A percentile compares a stretch with the other conserved stretches of the same genome.
Evolutionary conservation across 2,888 invertebrate species (phyloP).

Genomic region (Alloplasta piceator): DNA sequence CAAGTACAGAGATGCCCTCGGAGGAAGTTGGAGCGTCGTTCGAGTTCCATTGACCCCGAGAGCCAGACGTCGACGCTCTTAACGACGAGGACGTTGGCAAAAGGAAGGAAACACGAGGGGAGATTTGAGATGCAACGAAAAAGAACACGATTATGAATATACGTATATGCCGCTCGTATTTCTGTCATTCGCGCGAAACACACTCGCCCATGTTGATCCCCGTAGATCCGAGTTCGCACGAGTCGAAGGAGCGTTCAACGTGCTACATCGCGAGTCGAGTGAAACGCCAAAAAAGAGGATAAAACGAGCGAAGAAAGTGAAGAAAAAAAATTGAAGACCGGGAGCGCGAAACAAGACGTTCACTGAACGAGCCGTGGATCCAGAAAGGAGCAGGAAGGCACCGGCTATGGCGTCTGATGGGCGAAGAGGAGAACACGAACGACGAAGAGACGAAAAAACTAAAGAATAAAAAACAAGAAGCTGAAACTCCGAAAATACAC

Average conservation of each 20-base stretch:
- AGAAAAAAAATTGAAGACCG: slow-evolving; percentile 35
- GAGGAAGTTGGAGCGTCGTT: slow-evolving; percentile 51
- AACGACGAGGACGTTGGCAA: slow-evolving; percentile 27
- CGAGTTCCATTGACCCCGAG: slow-evolving; percentile 61
- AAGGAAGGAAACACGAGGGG: slow-evolving; percentile 22
- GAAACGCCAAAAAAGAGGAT: slow-evolving; percentile 9
- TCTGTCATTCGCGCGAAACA: slow-evolving; percentile 38
- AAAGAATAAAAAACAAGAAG: slow-evolving; percentile 9
- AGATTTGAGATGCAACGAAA: slow-evolving; percentile 2
- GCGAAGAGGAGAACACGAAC: background rate
- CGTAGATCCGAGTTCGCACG: slow-evolving; percentile 17
- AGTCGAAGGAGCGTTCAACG: slow-evolving; percentile 44
- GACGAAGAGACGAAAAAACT: background rate
- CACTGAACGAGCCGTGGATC: slow-evolving; percentile 18
- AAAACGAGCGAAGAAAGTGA: slow-evolving; percentile 12
- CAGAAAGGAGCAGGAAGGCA: slow-evolving; percentile 56
- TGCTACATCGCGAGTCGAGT: slow-evolving; percentile 17
- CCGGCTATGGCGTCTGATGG: slow-evolving; percentile 19
- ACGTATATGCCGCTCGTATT: slow-evolving; percentile 38
- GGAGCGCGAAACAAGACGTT: slow-evolving; percentile 45
- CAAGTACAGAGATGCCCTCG: slow-evolving; percentile 13
- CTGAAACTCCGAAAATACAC: slow-evolving; percentile 43
- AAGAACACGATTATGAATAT: background rate
- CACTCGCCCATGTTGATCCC: slow-evolving; percentile 24
- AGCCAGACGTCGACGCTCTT: slow-evolving; percentile 39